Percentiles rank a stretch among this genome's conserved stretches.
phyloP scores from a whole-genome alignment of 1,140 invertebrate genomes.

The Heliconius melpomene region DNA sequence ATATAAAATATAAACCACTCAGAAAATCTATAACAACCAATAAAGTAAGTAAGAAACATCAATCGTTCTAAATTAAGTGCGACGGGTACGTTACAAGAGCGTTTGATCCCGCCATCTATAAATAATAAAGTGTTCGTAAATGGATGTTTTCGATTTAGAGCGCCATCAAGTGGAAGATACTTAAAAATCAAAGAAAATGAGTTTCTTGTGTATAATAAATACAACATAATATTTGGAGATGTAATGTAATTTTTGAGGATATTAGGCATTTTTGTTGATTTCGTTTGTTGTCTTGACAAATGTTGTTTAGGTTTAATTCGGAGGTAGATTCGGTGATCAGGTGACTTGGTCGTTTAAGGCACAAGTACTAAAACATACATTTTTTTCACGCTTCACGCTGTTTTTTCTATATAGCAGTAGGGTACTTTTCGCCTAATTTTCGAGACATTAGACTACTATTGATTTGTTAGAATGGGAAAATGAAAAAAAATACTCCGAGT shows the following conservation, averaged over 20 bases:
- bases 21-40: slow-evolving; percentile 23
- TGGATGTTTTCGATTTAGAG: slow-evolving; percentile 28
- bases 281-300: background rate
- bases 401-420: too few relatives aligned
- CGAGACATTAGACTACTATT: too few relatives aligned
- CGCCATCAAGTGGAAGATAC: slow-evolving; percentile 7
- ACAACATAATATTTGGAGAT: background rate
- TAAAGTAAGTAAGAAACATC: slow-evolving; percentile 19
- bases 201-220: slow-evolving; percentile 5
- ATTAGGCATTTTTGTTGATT: background rate
- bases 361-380: too few relatives aligned
- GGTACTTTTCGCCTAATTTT: too few relatives aligned
- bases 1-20: slow-evolving; percentile 11
- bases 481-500: too few relatives aligned
- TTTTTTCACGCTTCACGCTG: too few relatives aligned
- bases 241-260: background rate
- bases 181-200: slow-evolving; percentile 17
- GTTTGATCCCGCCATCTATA: slow-evolving; percentile 24
- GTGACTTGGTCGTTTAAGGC: too few relatives aligned
- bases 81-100: slow-evolving; percentile 23
- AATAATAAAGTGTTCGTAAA: slow-evolving; percentile 29
- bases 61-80: slow-evolving; percentile 24
- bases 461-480: too few relatives aligned
- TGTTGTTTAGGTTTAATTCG: too few relatives aligned
- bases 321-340: too few relatives aligned